Evolutionary conservation across 2,797 vertebrate genomes (phyloP), one percentile per base, ranked within the genome.

Genomic region (Florisuga fusca): DNA sequence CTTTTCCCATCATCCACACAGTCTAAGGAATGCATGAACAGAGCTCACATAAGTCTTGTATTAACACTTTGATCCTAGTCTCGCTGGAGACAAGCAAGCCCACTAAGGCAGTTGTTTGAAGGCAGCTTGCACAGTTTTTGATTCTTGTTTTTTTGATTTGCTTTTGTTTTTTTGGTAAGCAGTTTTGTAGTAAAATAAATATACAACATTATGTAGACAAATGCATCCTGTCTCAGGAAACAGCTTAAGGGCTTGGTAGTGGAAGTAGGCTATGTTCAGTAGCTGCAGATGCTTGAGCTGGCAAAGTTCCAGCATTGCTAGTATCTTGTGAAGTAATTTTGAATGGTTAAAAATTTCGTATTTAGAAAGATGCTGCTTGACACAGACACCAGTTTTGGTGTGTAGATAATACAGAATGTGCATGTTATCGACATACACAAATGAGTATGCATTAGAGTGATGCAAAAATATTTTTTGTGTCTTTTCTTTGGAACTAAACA

Each of bases 211-310:
- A 55, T 91, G 53, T 93, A 94, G 91, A 96, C 92, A 96, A 96
- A 79, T 87, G 45, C 77, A 93, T 95, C 93, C 92, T 93, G 90
- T 95, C 94, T 80, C 86, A 95, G 93, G 94, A 96, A 96, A 63
- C 64, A 76, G 77, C 67, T 76, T 82, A 89, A 82, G 61, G 55
- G 48, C 59, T 88, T 90, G 78, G 15, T 95, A 87, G 83, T 89
- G 72, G 63, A 87, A 84, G 67, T 82, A 59, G 55, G 3, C 51
- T 84, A 21, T n/a, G 36, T 92, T 90, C 89, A 25, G 81, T 50
- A 66, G 71, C 45, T 91, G 51, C 90, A 94, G 93, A 92, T 95
- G 84, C 84, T 87, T 93, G 45, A 54, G 64, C 27, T 92, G 93
- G 90, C 75, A 31, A 11, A 38, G 41, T 89, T 95, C 78, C 88